These are phyloP conservation scores for Acrocera orbiculus DNA, from an alignment of 2,888 invertebrate species.

Conservation along the genomic window DNA sequence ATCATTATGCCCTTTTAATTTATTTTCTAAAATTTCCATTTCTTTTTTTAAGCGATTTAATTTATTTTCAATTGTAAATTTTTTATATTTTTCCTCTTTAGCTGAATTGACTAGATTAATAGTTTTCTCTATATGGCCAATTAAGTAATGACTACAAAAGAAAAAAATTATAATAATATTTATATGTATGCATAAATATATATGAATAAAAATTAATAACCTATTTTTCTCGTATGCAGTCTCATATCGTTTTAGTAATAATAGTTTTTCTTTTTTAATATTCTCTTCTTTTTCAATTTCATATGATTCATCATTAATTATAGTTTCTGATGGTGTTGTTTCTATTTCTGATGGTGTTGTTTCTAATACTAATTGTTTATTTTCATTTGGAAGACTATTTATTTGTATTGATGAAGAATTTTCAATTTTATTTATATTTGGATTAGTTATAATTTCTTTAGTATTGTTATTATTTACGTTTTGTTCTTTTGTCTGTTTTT, in stretches of 20 bases:
- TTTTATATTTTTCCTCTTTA: slow-evolving; percentile 20
- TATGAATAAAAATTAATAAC: background rate
- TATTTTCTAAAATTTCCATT: slow-evolving; percentile 18
- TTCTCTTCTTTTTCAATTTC: background rate
- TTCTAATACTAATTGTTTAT: background rate
- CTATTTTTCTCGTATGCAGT: slow-evolving; percentile 1
- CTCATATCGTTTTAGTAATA: slow-evolving; percentile 2
- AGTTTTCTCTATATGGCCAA: slow-evolving; percentile 23
- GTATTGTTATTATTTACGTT: no score
- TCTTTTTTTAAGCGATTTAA: slow-evolving; percentile 20
- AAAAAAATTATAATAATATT: no score
- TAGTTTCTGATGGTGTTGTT: background rate
- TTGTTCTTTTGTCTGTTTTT: no score
- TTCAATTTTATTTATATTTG: no score
- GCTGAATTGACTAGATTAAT: slow-evolving; percentile 22
- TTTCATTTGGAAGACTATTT: no score
- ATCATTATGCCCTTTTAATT: slow-evolving; percentile 20
- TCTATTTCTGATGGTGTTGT: background rate
- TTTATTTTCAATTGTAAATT: slow-evolving; percentile 20
- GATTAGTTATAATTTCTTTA: no score
- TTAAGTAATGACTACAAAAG: slow-evolving; percentile 16
- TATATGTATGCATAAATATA: no score
- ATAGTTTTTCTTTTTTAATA: background rate
- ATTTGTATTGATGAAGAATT: no score
- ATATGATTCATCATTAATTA: background rate